Evolutionary conservation across 2,797 vertebrate species (phyloP), one percentile per base, ranked within the genome.

Genomic region (Limosa lapponica): DNA sequence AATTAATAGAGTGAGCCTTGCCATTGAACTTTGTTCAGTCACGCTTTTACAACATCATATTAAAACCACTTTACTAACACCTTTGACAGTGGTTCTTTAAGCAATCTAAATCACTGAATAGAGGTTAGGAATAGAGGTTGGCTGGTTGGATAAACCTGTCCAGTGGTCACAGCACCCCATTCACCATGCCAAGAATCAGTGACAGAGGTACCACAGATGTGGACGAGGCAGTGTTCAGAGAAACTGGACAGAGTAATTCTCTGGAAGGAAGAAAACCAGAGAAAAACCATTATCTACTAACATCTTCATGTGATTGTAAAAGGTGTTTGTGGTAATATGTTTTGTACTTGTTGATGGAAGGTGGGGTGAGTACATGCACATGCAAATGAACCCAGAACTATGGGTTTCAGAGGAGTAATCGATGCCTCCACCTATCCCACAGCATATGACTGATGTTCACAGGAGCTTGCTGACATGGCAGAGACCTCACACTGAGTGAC

Each of bases 291-390:
- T 71, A 39, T 13, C 6, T 52, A 61, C 27, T 6, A 65, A 24
- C 8, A 28, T 10, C 16, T 59, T 41, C 28, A 65, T 75, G 16
- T 32, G 52, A 74, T n/a, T 72, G 25, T 44, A 83, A 66, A 19
- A 3, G 44, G 6, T 0, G 0, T 36, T 90, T 64, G 46, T 30
- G 11, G 19, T 59, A 64, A 59, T 32, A 15, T 0, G 0, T 48
- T 75, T 59, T 72, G 27, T 15, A 4, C 32, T 30, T 65, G 19
- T 39, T 88, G 20, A 25, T 58, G 22, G 16, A 54, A 82, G 11
- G 8, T 32, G 34, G 87, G 43, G 28, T 11, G 13, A 72, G 16
- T 36, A 65, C 4, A 28, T 8, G 2, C 8, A 39, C 3, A 3
- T 41, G 6, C 11, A n/a, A 65, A 61, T 24, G 6, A 86, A 28